A percentile compares a stretch with the other conserved stretches of the same genome.
Evolutionary conservation across 2,888 invertebrate genomes (phyloP).

Genomic region (Argynnis bischoffii): DNA sequence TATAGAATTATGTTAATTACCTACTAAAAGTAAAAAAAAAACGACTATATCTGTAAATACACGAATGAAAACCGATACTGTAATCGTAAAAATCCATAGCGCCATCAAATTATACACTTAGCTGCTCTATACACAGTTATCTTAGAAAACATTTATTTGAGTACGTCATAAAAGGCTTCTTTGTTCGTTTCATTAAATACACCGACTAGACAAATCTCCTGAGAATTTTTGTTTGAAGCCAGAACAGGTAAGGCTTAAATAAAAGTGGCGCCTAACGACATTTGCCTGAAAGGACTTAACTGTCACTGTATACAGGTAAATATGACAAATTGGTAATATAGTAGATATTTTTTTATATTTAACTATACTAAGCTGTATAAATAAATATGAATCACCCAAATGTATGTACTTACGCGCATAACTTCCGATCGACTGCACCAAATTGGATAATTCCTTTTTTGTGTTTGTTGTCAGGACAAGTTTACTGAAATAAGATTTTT

Average conservation of each 20-base stretch:
- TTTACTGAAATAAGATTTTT: no score
- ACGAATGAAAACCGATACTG: no score
- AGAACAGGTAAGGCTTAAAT: conserved; percentile 46
- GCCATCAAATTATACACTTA: background rate
- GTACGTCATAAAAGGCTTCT: conserved; percentile 33
- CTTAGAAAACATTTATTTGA: conserved; percentile 20
- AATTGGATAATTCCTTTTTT: no score
- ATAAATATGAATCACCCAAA: no score
- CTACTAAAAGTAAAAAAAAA: background rate
- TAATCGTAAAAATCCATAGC: background rate
- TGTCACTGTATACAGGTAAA: conserved; percentile 5
- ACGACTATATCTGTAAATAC: background rate
- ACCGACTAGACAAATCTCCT: conserved; percentile 52
- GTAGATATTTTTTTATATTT: background rate
- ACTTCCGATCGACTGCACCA: no score
- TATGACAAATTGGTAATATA: no score
- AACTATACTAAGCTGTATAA: background rate
- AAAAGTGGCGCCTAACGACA: conserved; percentile 40
- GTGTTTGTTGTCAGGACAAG: no score
- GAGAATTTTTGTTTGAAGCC: conserved; percentile 52
- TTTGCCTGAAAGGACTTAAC: conserved; percentile 5
- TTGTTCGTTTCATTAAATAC: conserved; percentile 45
- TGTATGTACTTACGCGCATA: no score
- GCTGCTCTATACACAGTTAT: conserved; percentile 5
- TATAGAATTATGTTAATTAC: no score